phyloP scores from a whole-genome alignment of 53 echinoderm and acorn worm genomes.

The Holothuria leucospilota region DNA sequence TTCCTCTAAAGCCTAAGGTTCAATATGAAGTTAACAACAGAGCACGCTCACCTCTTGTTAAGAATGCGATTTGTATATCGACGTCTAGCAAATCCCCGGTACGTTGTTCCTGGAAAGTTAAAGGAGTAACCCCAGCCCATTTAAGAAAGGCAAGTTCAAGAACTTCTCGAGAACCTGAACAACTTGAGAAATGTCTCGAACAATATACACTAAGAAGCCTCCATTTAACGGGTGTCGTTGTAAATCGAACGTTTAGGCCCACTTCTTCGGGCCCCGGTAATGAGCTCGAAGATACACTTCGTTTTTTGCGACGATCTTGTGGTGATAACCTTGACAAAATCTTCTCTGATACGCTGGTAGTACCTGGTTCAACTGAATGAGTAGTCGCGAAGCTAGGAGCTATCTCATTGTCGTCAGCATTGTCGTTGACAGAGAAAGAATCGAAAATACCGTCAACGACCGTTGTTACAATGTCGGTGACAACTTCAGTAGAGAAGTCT shows the following conservation, averaged over 20 bases:
- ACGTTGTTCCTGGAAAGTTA: conserved; percentile 71
- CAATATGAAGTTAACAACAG: background rate
- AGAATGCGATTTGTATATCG: conserved; percentile 78
- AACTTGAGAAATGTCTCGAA: conserved; percentile 48
- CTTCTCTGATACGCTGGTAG: background rate
- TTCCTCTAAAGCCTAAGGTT: no score
- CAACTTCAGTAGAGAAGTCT: conserved; percentile 7
- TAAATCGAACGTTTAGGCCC: conserved; percentile 37
- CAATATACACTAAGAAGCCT: conserved; percentile 63
- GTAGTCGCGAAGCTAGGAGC: background rate
- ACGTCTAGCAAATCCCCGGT: conserved; percentile 71
- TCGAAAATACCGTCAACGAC: conserved; percentile 34
- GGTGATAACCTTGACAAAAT: conserved; percentile 3
- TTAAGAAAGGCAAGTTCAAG: conserved; percentile 77
- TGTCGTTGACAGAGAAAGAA: background rate
- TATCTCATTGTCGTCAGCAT: background rate
- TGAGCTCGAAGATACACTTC: conserved; percentile 17
- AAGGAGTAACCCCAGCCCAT: conserved; percentile 87
- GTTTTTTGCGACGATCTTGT: conserved; percentile 14
- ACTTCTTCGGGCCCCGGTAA: conserved; percentile 27
- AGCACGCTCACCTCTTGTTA: conserved; percentile 57
- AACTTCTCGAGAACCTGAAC: conserved; percentile 27
- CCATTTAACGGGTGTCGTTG: conserved; percentile 73
- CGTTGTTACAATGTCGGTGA: conserved; percentile 61
- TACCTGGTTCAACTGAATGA: background rate